A percentile compares a stretch with the other conserved stretches of the same genome.
Evolutionary conservation across 2,113 vertebrate genomes (phyloP).

Genomic region (Romanogobio albipinnatus): DNA sequence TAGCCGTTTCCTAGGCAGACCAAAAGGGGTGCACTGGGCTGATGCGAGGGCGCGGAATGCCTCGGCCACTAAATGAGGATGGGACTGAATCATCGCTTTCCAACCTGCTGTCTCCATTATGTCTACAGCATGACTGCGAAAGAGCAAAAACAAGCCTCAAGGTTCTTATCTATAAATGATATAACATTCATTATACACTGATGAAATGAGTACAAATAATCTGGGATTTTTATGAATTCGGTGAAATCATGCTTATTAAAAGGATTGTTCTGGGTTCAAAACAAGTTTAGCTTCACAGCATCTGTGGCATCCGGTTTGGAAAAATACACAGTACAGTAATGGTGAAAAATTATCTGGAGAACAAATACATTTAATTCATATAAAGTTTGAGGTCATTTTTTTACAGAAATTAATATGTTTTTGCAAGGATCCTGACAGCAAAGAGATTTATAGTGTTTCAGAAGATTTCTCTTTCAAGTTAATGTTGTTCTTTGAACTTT

Average conservation of each 20-base stretch:
- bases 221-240: slow-evolving; percentile 1
- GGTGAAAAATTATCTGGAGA: background rate
- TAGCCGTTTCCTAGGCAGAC: slow-evolving; percentile 87
- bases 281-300: background rate
- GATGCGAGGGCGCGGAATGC: slow-evolving; percentile 87
- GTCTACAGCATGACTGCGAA: slow-evolving; percentile 83
- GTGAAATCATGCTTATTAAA: background rate
- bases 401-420: no score
- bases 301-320: background rate
- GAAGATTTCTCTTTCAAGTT: no score
- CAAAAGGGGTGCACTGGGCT: slow-evolving; percentile 87
- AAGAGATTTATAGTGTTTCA: no score
- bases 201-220: background rate
- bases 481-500: no score
- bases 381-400: no score
- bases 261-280: slow-evolving; percentile 10
- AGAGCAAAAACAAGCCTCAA: slow-evolving; percentile 47
- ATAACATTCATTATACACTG: background rate
- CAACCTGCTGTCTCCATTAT: slow-evolving; percentile 90
- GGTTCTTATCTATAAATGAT: slow-evolving; percentile 6
- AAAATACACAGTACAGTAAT: background rate
- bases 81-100: slow-evolving; percentile 89
- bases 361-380: background rate
- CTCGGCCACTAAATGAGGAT: slow-evolving; percentile 88
- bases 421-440: no score